A percentile compares a stretch with the other conserved stretches of the same genome.
phyloP scores from a whole-genome alignment of 2,888 invertebrate species.

The Cremastinae sp. region DNA sequence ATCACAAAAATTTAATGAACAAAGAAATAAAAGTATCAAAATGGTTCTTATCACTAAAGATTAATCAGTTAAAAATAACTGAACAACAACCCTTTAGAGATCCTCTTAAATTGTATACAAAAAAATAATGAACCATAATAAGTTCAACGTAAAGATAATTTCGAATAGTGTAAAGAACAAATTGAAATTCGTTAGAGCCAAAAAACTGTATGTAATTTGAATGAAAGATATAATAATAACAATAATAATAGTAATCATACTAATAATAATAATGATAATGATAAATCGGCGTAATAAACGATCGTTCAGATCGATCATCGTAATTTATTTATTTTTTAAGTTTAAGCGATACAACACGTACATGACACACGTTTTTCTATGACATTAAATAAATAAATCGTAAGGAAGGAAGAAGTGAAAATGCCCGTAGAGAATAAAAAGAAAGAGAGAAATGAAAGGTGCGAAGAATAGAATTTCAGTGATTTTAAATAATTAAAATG shows the following conservation, averaged over 20 bases:
- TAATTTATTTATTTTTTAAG: conserved; percentile 73
- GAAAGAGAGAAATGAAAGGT: conserved; percentile 27
- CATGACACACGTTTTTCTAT: conserved; percentile 71
- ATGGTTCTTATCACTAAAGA: conserved; percentile 48
- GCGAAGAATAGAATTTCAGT: conserved; percentile 64
- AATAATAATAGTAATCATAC: conserved; percentile 22
- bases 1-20: conserved; percentile 11
- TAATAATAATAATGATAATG: conserved; percentile 34
- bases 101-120: too few species aligned
- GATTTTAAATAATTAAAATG: conserved; percentile 37
- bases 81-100: too few species aligned
- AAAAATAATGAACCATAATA: not conserved
- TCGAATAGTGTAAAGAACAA: conserved; percentile 13
- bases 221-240: conserved; percentile 15
- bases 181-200: conserved; percentile 32
- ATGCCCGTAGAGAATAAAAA: conserved; percentile 43
- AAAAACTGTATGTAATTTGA: conserved; percentile 58
- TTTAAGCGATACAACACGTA: conserved; percentile 64
- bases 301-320: conserved; percentile 60
- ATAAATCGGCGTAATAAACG: conserved; percentile 38
- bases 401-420: conserved; percentile 43
- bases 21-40: conserved; percentile 30
- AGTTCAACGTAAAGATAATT: conserved; percentile 15
- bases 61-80: too few species aligned
- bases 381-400: conserved; percentile 35